Percentiles rank a stretch among this genome's conserved stretches.
Conservation (phyloP, 2,797 vertebrate species). For the Notolabrus celidotus region DNA sequence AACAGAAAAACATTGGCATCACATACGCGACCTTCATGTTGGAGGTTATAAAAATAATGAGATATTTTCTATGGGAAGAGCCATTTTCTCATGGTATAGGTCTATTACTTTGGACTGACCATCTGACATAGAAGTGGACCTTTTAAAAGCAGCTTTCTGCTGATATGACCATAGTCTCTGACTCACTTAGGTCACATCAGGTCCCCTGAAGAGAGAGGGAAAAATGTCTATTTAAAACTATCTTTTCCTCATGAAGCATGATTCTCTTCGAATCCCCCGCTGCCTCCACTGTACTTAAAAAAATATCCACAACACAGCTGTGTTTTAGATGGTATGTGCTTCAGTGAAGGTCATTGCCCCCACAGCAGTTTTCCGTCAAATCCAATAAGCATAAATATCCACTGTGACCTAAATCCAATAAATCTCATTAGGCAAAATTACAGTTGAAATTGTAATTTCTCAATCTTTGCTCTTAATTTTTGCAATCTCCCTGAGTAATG, state of each 20-base stretch:
- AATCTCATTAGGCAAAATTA: no score
- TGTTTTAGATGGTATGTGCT: conserved; percentile 59
- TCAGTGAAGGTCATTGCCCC: conserved; percentile 54
- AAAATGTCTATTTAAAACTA: conserved; percentile 47
- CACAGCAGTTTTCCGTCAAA: conserved; percentile 68
- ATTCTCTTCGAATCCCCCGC: conserved; percentile 31
- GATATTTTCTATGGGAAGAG: conserved; percentile 58
- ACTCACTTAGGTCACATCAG: conserved; percentile 39
- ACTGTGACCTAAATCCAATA: neutral
- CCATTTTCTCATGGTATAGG: conserved; percentile 27
- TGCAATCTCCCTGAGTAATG: no score
- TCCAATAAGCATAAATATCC: conserved; percentile 35
- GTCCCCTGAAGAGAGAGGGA: conserved; percentile 44
- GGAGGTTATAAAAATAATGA: conserved; percentile 5
- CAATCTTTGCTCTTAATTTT: no score
- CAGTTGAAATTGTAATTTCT: no score
- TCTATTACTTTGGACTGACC: conserved; percentile 55
- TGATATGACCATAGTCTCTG: conserved; percentile 23
- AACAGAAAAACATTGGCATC: conserved; percentile 1
- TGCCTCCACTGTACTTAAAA: conserved; percentile 47
- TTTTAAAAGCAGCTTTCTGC: conserved; percentile 66
- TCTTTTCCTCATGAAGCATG: conserved; percentile 34
- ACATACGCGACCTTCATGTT: neutral
- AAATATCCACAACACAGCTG: conserved; percentile 63
- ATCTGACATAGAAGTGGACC: conserved; percentile 50